Evolutionary conservation across 2,797 vertebrate genomes (phyloP).

Genomic region (Rhabdomys pumilio): DNA sequence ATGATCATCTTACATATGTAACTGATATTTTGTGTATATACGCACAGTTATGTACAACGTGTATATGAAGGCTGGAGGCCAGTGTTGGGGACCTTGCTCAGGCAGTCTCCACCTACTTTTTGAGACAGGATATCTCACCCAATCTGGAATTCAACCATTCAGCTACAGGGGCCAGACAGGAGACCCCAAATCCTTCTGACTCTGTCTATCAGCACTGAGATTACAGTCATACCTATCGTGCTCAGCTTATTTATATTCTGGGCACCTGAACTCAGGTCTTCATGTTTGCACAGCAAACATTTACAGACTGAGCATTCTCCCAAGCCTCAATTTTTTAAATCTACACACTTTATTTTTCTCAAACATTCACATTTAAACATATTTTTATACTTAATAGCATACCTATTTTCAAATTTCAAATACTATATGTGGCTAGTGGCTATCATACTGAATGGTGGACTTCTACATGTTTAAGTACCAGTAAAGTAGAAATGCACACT

Average conservation of each 20-base stretch:
- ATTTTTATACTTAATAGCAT: not conserved
- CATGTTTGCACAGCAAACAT: not conserved
- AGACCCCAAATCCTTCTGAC: not conserved
- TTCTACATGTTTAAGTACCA: not conserved
- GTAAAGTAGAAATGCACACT: not conserved
- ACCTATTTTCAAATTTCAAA: not conserved
- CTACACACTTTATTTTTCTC: not conserved
- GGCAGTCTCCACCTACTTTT: not conserved
- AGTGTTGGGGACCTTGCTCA: not conserved
- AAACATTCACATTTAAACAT: not conserved
- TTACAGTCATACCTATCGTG: not conserved
- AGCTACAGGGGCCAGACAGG: not conserved
- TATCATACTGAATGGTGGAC: not conserved
- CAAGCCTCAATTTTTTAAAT: not conserved
- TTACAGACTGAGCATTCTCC: not conserved
- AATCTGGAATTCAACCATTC: not conserved
- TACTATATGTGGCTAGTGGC: not conserved
- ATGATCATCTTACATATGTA: not conserved
- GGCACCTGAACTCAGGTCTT: not conserved
- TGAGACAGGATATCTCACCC: not conserved
- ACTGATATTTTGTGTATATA: not conserved
- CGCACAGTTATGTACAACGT: too few relatives aligned
- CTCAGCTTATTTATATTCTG: not conserved
- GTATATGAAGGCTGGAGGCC: not conserved
- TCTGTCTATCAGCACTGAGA: not conserved